A percentile compares a stretch with the other conserved stretches of the same genome.
These are phyloP conservation scores for Rhynchophorus ferrugineus DNA, from an alignment of 1,140 invertebrate genomes.

Conservation along the genomic window DNA sequence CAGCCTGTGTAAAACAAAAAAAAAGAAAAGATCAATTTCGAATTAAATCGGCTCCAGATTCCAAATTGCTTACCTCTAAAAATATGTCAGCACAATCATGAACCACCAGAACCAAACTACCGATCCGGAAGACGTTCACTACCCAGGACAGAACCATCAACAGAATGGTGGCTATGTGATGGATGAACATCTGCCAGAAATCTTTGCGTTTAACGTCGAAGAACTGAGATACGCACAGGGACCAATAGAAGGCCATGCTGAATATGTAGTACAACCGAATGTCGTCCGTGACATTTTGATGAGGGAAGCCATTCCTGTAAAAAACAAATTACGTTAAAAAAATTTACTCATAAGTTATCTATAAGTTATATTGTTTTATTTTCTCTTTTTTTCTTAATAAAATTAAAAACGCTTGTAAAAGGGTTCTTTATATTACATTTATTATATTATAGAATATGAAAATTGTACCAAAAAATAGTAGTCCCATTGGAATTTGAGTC, in stretches of 20 bases:
- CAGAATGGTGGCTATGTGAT: conserved; percentile 87
- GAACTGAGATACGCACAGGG: conserved; percentile 86
- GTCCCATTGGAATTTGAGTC: no score
- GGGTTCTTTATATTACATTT: no score
- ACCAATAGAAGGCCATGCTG: conserved; percentile 93
- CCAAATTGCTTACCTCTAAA: conserved; percentile 62
- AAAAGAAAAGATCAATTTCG: no score
- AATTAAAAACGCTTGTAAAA: no score
- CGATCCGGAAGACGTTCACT: conserved; percentile 87
- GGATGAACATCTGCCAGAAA: conserved; percentile 98
- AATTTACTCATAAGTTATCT: no score
- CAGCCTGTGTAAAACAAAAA: no score
- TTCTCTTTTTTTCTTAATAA: no score
- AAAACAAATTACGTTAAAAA: no score
- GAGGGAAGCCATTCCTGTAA: conserved; percentile 41
- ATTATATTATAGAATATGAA: no score
- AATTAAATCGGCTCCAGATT: no score
- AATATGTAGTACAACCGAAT: conserved; percentile 97
- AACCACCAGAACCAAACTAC: conserved; percentile 81
- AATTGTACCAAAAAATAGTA: no score
- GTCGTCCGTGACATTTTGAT: conserved; percentile 59
- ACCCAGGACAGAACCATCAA: conserved; percentile 90
- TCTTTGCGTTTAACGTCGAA: conserved; percentile 90
- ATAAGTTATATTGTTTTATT: no score
- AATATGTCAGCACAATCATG: conserved; percentile 96